These are phyloP conservation scores for Aphaenogaster ashmeadi DNA, from an alignment of 1,140 invertebrate species.

Conservation along the genomic window DNA sequence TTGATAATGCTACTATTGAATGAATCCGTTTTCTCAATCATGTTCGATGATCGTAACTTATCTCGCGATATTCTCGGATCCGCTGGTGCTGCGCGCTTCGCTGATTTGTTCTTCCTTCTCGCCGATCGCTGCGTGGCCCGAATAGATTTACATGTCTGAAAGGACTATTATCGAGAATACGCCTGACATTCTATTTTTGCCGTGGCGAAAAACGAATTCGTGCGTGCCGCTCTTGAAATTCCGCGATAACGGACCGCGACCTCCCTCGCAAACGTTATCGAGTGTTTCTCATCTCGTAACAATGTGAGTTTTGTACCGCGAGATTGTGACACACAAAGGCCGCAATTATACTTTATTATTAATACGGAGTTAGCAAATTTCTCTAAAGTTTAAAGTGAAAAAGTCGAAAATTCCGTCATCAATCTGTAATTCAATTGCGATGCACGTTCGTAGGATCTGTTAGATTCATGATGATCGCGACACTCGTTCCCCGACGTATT, in stretches of 20 bases:
- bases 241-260: background rate
- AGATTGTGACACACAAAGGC: background rate
- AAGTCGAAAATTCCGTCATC: background rate
- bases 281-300: conserved; percentile 3
- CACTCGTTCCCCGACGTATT: background rate
- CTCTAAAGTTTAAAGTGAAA: background rate
- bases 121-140: conserved; percentile 37
- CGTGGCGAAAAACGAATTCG: conserved; percentile 37
- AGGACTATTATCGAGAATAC: conserved; percentile 63
- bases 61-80: conserved; percentile 54
- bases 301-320: background rate
- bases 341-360: background rate
- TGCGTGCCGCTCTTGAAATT: conserved; percentile 49
- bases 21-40: conserved; percentile 30
- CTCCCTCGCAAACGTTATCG: background rate
- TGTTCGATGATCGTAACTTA: conserved; percentile 15
- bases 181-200: conserved; percentile 48
- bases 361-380: background rate
- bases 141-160: conserved; percentile 79
- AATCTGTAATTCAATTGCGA: background rate
- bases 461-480: background rate
- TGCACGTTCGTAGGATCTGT: background rate
- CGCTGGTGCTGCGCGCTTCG: background rate
- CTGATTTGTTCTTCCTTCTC: conserved; percentile 37
- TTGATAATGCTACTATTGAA: conserved; percentile 50